These are phyloP conservation scores for Amiota mariae DNA, from an alignment of 2,888 invertebrate genomes.

Conservation along the genomic window DNA sequence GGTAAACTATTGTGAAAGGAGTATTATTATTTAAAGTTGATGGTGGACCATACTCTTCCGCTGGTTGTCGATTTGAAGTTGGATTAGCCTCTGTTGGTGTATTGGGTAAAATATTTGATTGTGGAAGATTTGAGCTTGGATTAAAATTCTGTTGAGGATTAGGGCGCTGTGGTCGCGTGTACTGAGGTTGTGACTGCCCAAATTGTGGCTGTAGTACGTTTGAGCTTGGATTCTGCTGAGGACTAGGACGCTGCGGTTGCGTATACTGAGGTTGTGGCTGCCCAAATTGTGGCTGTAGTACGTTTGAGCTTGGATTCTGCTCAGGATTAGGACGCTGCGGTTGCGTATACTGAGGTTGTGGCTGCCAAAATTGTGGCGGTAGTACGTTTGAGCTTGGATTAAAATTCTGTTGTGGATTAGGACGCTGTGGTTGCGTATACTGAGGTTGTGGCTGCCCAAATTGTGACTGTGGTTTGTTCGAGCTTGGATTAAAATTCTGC, in stretches of 20 bases:
- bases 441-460: constrained; percentile 3
- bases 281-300: not conserved
- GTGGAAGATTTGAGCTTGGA: not conserved
- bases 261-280: constrained; percentile 9
- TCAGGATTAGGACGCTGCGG: constrained; percentile 8
- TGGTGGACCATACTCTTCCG: constrained; percentile 59
- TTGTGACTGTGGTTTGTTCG: too few relatives aligned
- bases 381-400: not conserved
- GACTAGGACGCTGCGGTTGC: constrained; percentile 1
- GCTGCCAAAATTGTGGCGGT: not conserved
- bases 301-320: not conserved
- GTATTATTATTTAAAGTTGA: constrained; percentile 5
- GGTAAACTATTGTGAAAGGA: constrained; percentile 52
- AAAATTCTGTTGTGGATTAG: not conserved
- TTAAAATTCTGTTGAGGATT: not conserved
- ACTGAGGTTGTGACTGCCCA: not conserved
- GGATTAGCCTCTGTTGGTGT: not conserved
- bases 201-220: not conserved
- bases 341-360: not conserved
- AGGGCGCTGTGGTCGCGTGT: not conserved
- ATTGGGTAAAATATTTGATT: not conserved
- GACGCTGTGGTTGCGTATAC: constrained; percentile 9
- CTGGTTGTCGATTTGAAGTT: constrained; percentile 37
- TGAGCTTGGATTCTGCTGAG: not conserved
- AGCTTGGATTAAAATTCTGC: not conserved